A percentile compares a stretch with the other conserved stretches of the same genome.
phyloP scores from a whole-genome alignment of 2,113 vertebrate genomes.

The Regulus satrapa region DNA sequence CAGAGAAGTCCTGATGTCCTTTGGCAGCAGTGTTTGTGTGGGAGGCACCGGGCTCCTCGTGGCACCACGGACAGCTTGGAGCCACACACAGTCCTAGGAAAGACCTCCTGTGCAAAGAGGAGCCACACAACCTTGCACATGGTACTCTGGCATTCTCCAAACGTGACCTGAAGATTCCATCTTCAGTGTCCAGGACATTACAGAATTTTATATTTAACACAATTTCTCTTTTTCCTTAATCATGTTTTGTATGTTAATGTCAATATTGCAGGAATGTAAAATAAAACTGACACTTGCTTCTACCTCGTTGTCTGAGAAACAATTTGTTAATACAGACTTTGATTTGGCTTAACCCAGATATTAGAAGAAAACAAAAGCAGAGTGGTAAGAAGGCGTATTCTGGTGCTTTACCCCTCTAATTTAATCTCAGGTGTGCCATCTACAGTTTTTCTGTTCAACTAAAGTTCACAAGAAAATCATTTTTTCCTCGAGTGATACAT shows the following conservation, averaged over 20 bases:
- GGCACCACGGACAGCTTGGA: neutral
- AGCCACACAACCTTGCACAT: neutral
- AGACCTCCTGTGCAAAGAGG: neutral
- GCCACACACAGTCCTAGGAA: neutral
- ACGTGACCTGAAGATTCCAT: neutral
- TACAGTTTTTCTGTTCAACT: neutral
- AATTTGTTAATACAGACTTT: neutral
- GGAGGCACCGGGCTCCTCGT: neutral
- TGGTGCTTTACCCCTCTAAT: neutral
- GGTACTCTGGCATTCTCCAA: constrained; percentile 2
- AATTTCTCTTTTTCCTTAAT: neutral
- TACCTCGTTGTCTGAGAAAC: neutral
- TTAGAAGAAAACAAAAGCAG: neutral
- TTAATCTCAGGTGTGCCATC: neutral
- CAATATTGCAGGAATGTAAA: constrained; percentile 28
- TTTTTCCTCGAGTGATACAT: neutral
- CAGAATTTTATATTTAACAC: constrained; percentile 22
- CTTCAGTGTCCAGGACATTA: neutral
- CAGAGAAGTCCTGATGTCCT: constrained; percentile 83
- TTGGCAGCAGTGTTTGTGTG: neutral
- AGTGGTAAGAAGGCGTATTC: neutral
- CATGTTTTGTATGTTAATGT: constrained; percentile 11
- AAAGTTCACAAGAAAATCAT: neutral
- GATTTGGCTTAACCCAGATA: neutral
- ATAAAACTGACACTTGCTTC: constrained; percentile 25